Base-by-base conservation (phyloP, 2,797 vertebrate species). In the Pseudomugil tenellus region DNA sequence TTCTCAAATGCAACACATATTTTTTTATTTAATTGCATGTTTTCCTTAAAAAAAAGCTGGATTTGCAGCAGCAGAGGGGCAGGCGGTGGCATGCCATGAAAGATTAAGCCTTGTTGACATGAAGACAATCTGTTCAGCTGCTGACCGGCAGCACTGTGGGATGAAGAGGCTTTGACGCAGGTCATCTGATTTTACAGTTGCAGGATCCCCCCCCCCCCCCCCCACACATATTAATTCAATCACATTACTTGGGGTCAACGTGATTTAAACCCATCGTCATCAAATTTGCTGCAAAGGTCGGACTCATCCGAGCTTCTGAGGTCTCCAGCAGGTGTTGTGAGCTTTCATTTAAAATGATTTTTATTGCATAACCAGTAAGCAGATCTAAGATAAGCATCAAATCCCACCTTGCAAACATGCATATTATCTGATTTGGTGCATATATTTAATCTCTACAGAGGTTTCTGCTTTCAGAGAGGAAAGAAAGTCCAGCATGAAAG, bases 91-190 rank as follows among this genome's bases (percentile, higher is more conserved):
- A 14, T 48, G 52, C 43, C 49, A 25, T 6, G 23, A 34, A 6
- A 34, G 31, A 26, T 57, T 56, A 71, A 74, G 49, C 54, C 23
- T 19, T 63, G 74, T 48, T 60, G 67, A 77, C 59, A 59, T 29
- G 58, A 56, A 72, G 64, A 56, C 60, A 66, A 70, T 79, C 72
- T 69, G 72, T 58, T 57, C 21, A 25, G 60, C 71, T 67, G 70
- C 39, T 64, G 73, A 70, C 48, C 65, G 6, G 19, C 35, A n/a
- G 39, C 10, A 1, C 63, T 35, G 58, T 62, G 51, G 31, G 39
- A 60, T 0, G 25, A 29, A 41, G 69, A 28, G 46, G 59, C 70
- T 67, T 67, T 65, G 67, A 65, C 68, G 70, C 59, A 28, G 64
- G 64, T 75, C 1, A 23, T 35, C 61, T 58, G 65, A 72, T 80